A percentile compares a stretch with the other conserved stretches of the same genome.
These are phyloP conservation scores for Dryobota labecula DNA, from an alignment of 2,888 invertebrate species.

Conservation along the genomic window DNA sequence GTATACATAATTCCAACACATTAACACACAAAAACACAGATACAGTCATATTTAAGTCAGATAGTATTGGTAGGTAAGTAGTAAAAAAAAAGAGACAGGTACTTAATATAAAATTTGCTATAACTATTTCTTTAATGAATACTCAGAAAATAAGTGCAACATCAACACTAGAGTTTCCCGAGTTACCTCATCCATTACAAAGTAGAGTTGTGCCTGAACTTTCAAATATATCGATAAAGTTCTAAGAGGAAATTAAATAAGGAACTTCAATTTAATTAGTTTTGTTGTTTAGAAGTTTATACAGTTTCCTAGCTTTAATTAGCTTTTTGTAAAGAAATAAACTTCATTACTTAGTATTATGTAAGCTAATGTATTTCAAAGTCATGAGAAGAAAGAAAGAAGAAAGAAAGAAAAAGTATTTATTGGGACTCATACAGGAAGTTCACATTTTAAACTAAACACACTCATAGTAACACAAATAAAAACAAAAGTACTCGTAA, in stretches of 20 bases:
- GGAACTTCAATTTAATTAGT: conserved; percentile 59
- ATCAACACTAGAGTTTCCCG: conserved; percentile 24
- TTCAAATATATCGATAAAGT: conserved; percentile 62
- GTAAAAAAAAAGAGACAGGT: too few relatives aligned
- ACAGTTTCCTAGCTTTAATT: conserved; percentile 48
- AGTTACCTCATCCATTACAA: conserved; percentile 46
- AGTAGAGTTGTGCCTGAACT: conserved; percentile 50
- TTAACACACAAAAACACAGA: too few relatives aligned
- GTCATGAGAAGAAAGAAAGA: too few relatives aligned
- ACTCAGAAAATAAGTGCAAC: conserved; percentile 33
- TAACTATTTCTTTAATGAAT: conserved; percentile 24
- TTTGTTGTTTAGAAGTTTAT: conserved; percentile 45
- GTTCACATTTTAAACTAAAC: too few relatives aligned
- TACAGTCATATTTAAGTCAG: too few relatives aligned
- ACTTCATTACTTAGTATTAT: conserved; percentile 21
- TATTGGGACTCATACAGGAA: too few relatives aligned
- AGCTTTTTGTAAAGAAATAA: conserved; percentile 19
- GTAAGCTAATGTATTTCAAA: conserved; percentile 5
- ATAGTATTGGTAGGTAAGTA: too few relatives aligned
- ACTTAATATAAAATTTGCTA: too few relatives aligned
- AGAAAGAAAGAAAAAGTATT: too few relatives aligned
- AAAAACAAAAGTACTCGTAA: too few relatives aligned
- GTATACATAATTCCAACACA: too few relatives aligned
- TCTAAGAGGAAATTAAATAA: conserved; percentile 33
- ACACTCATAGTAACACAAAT: too few relatives aligned